phyloP scores from a whole-genome alignment of 2,113 vertebrate species.

The Herpetotheres cachinnans region DNA sequence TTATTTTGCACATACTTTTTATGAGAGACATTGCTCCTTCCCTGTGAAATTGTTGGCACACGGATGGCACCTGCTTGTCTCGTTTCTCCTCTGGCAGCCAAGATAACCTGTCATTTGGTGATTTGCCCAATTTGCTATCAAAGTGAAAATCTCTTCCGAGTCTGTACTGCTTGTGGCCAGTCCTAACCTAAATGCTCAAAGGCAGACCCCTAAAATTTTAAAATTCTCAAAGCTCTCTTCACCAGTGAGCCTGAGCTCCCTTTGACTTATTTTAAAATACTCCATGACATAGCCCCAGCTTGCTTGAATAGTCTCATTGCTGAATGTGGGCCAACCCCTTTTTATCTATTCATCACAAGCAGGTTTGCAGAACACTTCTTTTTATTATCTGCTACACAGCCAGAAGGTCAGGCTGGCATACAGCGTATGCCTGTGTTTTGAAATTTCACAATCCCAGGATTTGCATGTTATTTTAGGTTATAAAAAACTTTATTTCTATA shows the following conservation, averaged over 20 bases:
- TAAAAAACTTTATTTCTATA: not conserved
- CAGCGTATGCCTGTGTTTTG: not conserved
- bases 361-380: slow-evolving; percentile 1
- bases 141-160: not conserved
- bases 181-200: not conserved
- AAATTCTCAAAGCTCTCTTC: not conserved
- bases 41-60: not conserved
- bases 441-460: not conserved
- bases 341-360: not conserved
- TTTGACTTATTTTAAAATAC: not conserved
- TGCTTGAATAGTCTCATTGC: not conserved
- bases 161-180: not conserved
- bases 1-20: not conserved
- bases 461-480: not conserved
- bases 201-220: not conserved
- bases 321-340: not conserved
- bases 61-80: not conserved
- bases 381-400: not conserved
- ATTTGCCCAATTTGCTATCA: not conserved
- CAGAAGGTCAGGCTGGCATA: slow-evolving; percentile 4
- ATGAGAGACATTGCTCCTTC: not conserved
- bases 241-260: not conserved
- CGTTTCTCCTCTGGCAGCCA: not conserved
- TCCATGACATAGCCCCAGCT: not conserved
- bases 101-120: not conserved